Evolutionary conservation across 2,797 vertebrate genomes (phyloP).

Genomic region (Pipistrellus kuhlii): DNA sequence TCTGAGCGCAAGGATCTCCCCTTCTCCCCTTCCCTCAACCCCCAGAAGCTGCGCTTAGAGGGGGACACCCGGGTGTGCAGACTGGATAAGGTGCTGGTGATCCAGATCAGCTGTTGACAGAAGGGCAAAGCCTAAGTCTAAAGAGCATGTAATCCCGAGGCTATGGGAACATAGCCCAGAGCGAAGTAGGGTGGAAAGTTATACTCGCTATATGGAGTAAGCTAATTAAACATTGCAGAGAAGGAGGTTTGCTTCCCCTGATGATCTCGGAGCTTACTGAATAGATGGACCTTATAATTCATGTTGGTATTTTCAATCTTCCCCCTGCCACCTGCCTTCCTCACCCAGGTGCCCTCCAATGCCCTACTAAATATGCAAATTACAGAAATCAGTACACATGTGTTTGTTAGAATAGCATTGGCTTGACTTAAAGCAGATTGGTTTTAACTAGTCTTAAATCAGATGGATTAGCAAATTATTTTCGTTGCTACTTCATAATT

Average conservation of each 20-base stretch:
- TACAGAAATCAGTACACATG: not conserved
- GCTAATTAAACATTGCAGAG: not conserved
- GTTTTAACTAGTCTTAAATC: not conserved
- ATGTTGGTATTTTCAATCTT: not conserved
- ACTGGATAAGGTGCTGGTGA: not conserved
- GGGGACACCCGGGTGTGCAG: not conserved
- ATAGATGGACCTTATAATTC: not conserved
- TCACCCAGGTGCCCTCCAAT: not conserved
- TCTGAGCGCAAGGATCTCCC: accelerated
- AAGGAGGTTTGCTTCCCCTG: not conserved
- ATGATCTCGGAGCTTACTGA: not conserved
- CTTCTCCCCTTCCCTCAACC: accelerated
- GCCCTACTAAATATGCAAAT: not conserved
- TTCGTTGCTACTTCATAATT: too few relatives aligned
- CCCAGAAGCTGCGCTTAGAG: not conserved
- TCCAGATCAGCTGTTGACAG: accelerated
- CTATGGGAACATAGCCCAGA: not conserved
- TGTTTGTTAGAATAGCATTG: not conserved
- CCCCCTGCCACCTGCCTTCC: not conserved
- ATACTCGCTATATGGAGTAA: not conserved
- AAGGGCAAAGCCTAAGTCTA: not conserved
- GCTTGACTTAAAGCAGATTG: not conserved
- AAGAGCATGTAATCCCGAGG: not conserved
- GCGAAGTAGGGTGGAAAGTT: not conserved
- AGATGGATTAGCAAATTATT: not conserved